Percentiles rank a stretch among this genome's conserved stretches.
These are phyloP conservation scores for Halictus quadricinctus DNA, from an alignment of 2,888 invertebrate species.

Conservation along the genomic window DNA sequence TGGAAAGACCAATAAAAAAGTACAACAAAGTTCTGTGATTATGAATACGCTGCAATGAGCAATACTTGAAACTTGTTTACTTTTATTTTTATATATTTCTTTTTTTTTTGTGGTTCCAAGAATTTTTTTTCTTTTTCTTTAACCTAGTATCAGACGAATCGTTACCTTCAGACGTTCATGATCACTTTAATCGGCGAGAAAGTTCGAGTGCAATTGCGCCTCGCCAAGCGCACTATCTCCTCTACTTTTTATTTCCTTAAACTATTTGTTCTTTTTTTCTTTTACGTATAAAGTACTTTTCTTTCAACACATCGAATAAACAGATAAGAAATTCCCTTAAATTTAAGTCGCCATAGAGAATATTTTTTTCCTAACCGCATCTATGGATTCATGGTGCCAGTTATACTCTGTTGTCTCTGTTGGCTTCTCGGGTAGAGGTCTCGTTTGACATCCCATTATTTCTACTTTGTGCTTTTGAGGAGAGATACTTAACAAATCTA, in stretches of 20 bases:
- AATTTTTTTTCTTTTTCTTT: conserved; percentile 14
- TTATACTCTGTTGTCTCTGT: conserved; percentile 58
- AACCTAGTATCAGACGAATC: conserved; percentile 33
- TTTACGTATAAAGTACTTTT: conserved; percentile 16
- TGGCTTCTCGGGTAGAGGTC: conserved; percentile 68
- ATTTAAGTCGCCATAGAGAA: conserved; percentile 72
- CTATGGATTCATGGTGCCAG: conserved; percentile 73
- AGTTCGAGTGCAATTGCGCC: conserved; percentile 17
- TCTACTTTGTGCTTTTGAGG: conserved; percentile 80
- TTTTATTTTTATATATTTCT: conserved; percentile 29
- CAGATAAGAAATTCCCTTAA: conserved; percentile 34
- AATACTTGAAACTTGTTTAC: conserved; percentile 31
- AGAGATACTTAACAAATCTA: conserved; percentile 80
- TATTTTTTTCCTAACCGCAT: conserved; percentile 75
- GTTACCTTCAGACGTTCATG: not conserved
- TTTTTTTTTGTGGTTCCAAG: conserved; percentile 10
- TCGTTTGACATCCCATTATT: conserved; percentile 78
- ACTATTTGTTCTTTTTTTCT: conserved; percentile 6
- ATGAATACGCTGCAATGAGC: conserved; percentile 40
- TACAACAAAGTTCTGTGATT: conserved; percentile 38
- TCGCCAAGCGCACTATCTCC: conserved; percentile 9
- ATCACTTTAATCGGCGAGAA: conserved; percentile 21
- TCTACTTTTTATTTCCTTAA: conserved; percentile 13
- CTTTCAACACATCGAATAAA: conserved; percentile 52
- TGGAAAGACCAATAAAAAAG: conserved; percentile 40